Evolutionary conservation across 2,888 invertebrate genomes (phyloP), one percentile per base, ranked within the genome.

Genomic region (Lutraria lutraria): DNA sequence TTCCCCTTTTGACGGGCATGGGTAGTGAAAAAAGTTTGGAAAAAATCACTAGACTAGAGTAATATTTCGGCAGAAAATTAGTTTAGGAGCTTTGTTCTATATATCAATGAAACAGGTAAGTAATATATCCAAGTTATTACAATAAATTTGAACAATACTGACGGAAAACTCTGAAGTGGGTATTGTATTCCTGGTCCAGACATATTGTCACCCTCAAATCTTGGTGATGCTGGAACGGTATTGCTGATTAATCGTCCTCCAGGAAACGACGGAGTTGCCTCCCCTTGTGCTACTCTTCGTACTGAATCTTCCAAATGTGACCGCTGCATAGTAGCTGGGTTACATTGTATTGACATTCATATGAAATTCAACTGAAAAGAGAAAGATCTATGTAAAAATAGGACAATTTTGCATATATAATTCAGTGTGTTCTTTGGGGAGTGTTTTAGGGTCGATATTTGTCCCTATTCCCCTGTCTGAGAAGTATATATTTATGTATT

Each of bases 141-240:
- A 43, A 43, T 4, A 43, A 43, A 43, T 43, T 43, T 8, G 25
- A n/a, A 81, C 0, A 34, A 1, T 43, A 88, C 83, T 88, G 63
- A 88, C 87, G 83, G 83, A 53, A 88, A 88, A 68, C 60, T 81
- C 56, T 88, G 87, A 31, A 88, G 25, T 89, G 92, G 91, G 88
- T 84, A 94, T 63, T 90, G 92, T 53, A 93, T 82, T 21, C 88
- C 88, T 0, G 89, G 85, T 1, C 91, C 81, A 86, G 92, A 88
- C 16, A 82, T 88, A 34, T 87, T 81, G 34, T 90, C 88, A 54
- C 90, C 92, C 79, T 91, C 91, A 90, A 92, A 93, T 76, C 89
- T 89, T 68, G 89, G 92, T 34, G 87, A 88, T 25, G 86, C 85
- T 25, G 90, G 89, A 34, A 86, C 92, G 3, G 92, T 83, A 21